Evolutionary conservation across 2,113 vertebrate genomes (phyloP).

Genomic region (Sitta europaea): DNA sequence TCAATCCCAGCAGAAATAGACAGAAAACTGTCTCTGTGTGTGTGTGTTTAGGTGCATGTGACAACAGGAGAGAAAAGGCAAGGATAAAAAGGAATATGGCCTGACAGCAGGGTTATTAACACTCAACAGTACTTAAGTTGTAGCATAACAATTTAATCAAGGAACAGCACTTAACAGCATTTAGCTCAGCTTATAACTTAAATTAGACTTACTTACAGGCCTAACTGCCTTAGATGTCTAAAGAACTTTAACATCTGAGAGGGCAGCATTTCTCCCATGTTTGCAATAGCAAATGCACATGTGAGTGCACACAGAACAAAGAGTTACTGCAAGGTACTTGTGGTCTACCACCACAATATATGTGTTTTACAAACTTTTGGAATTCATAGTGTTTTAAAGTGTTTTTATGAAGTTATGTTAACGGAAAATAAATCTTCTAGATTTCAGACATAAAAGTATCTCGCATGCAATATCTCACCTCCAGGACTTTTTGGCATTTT

Average conservation of each 20-base stretch:
- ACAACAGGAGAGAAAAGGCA: background rate
- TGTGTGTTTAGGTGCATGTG: background rate
- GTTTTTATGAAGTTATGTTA: background rate
- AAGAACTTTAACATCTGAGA: background rate
- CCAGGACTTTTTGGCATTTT: background rate
- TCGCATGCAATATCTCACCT: accelerated
- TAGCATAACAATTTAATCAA: background rate
- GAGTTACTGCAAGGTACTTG: too few species aligned
- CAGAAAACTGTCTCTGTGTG: background rate
- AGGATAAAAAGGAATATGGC: background rate
- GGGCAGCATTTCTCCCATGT: background rate
- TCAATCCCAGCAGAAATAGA: background rate
- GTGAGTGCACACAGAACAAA: background rate
- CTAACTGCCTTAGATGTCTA: background rate
- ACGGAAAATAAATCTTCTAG: background rate
- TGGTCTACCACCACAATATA: too few species aligned
- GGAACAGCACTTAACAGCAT: background rate
- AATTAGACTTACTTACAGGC: background rate
- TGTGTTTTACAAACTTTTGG: background rate
- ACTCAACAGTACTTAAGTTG: background rate
- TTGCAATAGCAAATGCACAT: background rate
- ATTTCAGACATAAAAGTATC: background rate
- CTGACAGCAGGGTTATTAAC: background rate
- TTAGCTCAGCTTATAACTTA: background rate
- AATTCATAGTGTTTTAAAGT: background rate